A percentile compares a stretch with the other conserved stretches of the same genome.
These are phyloP conservation scores for Rhabditophanes sp. DNA, from an alignment of 2,888 invertebrate species.

Conservation along the genomic window DNA sequence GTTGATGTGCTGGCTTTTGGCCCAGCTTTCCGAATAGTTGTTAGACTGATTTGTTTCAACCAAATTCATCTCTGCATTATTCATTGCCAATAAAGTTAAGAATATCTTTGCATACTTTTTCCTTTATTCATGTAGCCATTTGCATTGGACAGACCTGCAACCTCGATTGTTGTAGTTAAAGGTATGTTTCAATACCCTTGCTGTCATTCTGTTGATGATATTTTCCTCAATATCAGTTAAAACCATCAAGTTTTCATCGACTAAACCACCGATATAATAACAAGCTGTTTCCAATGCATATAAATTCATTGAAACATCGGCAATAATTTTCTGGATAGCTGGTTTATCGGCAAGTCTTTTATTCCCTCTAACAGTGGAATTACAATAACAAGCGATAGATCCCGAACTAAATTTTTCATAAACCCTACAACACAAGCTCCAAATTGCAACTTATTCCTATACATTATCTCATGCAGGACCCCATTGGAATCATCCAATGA, in stretches of 20 bases:
- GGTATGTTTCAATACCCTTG: too few species aligned
- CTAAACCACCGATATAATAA: slow-evolving; percentile 37
- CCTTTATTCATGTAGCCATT: too few species aligned
- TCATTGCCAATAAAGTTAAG: too few species aligned
- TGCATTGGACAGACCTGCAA: too few species aligned
- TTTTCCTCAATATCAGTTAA: slow-evolving; percentile 36
- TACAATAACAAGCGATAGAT: neutral
- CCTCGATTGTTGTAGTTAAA: too few species aligned
- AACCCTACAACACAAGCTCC: slow-evolving; percentile 23
- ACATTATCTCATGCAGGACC: slow-evolving; percentile 9
- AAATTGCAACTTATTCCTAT: slow-evolving; percentile 11
- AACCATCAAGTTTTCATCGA: slow-evolving; percentile 32
- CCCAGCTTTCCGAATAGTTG: slow-evolving; percentile 24
- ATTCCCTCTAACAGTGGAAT: slow-evolving; percentile 10
- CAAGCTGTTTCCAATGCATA: slow-evolving; percentile 34
- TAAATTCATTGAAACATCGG: slow-evolving; percentile 14
- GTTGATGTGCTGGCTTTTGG: too few species aligned
- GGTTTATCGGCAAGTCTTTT: slow-evolving; percentile 13
- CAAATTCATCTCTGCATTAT: slow-evolving; percentile 17
- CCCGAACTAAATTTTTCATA: slow-evolving; percentile 15
- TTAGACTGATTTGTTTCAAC: slow-evolving; percentile 21
- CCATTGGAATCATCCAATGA: slow-evolving; percentile 8
- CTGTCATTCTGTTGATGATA: too few species aligned
- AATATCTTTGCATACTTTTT: too few species aligned
- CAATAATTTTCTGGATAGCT: slow-evolving; percentile 16